Conservation (phyloP, 2,797 vertebrate species). For the Chelidonichthys spinosus region DNA sequence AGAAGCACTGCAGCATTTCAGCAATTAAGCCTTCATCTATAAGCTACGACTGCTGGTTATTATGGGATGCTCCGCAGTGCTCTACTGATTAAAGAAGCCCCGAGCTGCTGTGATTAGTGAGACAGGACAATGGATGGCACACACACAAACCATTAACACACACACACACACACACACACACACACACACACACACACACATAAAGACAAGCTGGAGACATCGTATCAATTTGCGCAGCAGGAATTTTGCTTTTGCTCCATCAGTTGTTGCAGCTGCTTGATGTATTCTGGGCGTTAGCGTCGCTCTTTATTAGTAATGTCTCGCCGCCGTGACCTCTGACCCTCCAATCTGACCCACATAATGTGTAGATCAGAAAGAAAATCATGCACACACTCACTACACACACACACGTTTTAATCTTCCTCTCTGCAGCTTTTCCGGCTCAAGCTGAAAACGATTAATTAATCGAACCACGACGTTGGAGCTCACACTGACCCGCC, state of each 20-base stretch:
- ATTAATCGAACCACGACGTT: too few relatives aligned
- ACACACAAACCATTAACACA: slow-evolving; percentile 7
- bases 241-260: slow-evolving; percentile 42
- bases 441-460: too few relatives aligned
- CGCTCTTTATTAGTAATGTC: slow-evolving; percentile 14
- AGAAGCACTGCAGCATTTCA: slow-evolving; percentile 44
- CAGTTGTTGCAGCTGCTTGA: slow-evolving; percentile 28
- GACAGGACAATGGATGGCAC: slow-evolving; percentile 65
- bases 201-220: slow-evolving; percentile 14
- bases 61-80: slow-evolving; percentile 50
- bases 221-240: slow-evolving; percentile 47
- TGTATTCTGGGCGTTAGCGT: background rate
- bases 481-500: too few relatives aligned
- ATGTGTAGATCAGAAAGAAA: too few relatives aligned
- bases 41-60: slow-evolving; percentile 65
- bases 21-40: slow-evolving; percentile 64
- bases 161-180: slow-evolving; percentile 2
- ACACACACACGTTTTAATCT: background rate
- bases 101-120: slow-evolving; percentile 69
- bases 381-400: background rate
- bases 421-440: background rate
- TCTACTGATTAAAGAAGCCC: slow-evolving; percentile 69
- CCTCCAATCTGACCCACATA: background rate
- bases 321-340: slow-evolving; percentile 36
- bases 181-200: slow-evolving; percentile 7